A percentile compares a stretch with the other conserved stretches of the same genome.
Conservation (phyloP, 2,888 invertebrate genomes). For the Caenorhabditis sp. region DNA sequence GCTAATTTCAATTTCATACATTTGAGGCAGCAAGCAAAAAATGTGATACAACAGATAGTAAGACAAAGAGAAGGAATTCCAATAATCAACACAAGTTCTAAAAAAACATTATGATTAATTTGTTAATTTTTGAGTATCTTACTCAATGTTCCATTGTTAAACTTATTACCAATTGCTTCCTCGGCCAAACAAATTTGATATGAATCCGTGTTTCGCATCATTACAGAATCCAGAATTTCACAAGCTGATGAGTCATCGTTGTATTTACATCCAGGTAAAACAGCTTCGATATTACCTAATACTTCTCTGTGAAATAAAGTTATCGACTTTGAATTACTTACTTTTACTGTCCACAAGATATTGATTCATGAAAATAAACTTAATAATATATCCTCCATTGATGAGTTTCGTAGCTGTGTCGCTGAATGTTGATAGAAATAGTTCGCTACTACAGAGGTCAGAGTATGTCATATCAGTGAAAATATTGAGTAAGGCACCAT, state of each 20-base stretch:
- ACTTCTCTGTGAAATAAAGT: background rate
- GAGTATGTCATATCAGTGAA: slow-evolving; percentile 28
- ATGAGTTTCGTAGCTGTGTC: slow-evolving; percentile 3
- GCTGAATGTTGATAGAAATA: slow-evolving; percentile 3
- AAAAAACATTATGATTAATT: background rate
- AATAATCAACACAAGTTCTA: slow-evolving; percentile 50
- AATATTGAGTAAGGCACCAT: slow-evolving; percentile 23
- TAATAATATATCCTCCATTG: slow-evolving; percentile 16
- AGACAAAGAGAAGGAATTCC: slow-evolving; percentile 47
- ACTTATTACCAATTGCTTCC: too few species aligned
- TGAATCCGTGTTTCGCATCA: background rate
- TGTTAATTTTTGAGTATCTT: background rate
- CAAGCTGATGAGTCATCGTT: slow-evolving; percentile 7
- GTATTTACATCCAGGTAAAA: slow-evolving; percentile 19
- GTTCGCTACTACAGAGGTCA: slow-evolving; percentile 18
- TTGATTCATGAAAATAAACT: slow-evolving; percentile 28
- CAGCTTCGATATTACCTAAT: slow-evolving; percentile 12
- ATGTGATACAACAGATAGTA: slow-evolving; percentile 35
- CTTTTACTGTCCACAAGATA: background rate
- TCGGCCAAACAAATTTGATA: background rate
- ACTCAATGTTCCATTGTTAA: slow-evolving; percentile 4
- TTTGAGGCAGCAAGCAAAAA: slow-evolving; percentile 43
- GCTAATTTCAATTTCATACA: slow-evolving; percentile 30
- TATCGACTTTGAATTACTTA: too few species aligned
- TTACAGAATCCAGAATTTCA: slow-evolving; percentile 19